phyloP scores from a whole-genome alignment of 2,888 invertebrate genomes.

The Frankliniella fusca region DNA sequence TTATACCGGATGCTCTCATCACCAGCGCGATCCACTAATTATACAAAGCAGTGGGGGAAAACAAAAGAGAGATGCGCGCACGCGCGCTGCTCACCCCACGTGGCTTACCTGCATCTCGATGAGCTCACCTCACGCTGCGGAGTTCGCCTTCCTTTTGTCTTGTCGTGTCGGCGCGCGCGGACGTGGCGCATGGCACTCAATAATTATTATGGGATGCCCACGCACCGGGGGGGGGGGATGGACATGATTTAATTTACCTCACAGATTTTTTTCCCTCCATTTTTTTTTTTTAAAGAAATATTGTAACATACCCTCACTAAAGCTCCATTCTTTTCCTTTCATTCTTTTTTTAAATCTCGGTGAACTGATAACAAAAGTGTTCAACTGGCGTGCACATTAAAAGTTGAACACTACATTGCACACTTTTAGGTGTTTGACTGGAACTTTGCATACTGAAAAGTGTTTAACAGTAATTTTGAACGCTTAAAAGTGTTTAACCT shows the following conservation, averaged over 20 bases:
- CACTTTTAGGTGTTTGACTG: too few relatives aligned
- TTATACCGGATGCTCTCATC: neutral
- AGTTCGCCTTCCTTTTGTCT: constrained; percentile 10
- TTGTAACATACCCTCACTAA: too few relatives aligned
- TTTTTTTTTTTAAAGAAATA: neutral
- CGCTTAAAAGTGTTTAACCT: too few relatives aligned
- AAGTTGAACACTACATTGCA: too few relatives aligned
- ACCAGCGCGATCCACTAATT: neutral
- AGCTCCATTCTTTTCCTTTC: neutral
- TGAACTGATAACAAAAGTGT: too few relatives aligned
- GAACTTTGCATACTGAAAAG: too few relatives aligned
- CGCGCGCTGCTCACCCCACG: neutral
- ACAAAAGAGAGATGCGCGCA: neutral
- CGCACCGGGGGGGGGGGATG: too few relatives aligned
- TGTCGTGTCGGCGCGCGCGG: neutral
- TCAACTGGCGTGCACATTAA: too few relatives aligned
- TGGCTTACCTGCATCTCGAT: neutral
- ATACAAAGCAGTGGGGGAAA: neutral
- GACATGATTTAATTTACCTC: too few relatives aligned
- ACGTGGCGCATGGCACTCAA: neutral
- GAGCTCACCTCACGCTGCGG: neutral
- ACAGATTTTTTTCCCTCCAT: neutral
- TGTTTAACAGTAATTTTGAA: too few relatives aligned
- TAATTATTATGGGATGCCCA: neutral
- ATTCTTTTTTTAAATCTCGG: too few relatives aligned